Conservation (phyloP, 2,113 vertebrate genomes). For the Chloroceryle aenea region DNA sequence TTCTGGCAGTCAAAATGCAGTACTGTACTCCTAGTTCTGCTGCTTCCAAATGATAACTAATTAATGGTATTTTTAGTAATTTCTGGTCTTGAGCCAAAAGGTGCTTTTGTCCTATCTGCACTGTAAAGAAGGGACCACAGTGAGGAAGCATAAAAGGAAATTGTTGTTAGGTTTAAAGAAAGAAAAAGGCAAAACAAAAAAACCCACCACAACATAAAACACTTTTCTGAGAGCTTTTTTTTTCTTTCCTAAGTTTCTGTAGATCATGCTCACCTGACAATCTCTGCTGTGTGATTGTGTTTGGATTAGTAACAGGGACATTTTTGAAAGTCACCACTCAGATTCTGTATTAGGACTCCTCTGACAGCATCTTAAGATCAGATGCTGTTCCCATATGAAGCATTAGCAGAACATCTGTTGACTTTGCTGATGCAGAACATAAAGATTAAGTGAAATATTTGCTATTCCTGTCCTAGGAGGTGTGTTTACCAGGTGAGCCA, state of each 20-base stretch:
- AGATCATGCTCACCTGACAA: not conserved
- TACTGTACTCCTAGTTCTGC: not conserved
- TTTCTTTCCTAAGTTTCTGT: accelerated
- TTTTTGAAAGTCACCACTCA: not conserved
- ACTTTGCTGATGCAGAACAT: constrained; percentile 9
- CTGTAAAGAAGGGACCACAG: not conserved
- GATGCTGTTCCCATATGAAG: not conserved
- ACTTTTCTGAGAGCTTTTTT: not conserved
- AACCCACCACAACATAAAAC: not conserved
- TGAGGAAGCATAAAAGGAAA: not conserved
- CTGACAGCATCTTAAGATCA: not conserved
- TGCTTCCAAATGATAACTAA: not conserved
- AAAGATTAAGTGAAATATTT: constrained; percentile 20
- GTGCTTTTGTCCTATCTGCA: not conserved
- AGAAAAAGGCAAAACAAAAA: not conserved
- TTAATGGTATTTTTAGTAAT: not conserved
- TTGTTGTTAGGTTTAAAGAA: not conserved
- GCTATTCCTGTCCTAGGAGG: not conserved
- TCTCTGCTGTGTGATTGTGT: not conserved
- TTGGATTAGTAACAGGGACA: not conserved
- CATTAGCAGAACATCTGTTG: constrained; percentile 18
- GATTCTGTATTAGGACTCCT: not conserved
- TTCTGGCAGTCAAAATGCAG: not conserved
- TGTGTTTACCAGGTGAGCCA: not conserved
- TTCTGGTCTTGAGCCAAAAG: not conserved